Percentiles rank a stretch among this genome's conserved stretches.
Conservation (phyloP, 2,113 vertebrate genomes). For the Xerus inauris region DNA sequence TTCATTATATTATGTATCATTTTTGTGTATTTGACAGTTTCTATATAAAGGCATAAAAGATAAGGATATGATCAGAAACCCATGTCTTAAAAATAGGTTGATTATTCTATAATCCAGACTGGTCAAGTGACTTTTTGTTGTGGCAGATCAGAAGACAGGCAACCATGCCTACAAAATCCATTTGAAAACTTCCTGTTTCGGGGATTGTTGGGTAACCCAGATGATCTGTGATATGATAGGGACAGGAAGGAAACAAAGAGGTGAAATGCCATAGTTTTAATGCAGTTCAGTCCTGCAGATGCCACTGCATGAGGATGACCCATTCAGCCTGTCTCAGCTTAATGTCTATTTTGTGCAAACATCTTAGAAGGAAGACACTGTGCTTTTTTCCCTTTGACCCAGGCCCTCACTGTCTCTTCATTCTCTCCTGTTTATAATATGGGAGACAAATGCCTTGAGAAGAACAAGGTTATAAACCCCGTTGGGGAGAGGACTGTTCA, state of each 20-base stretch:
- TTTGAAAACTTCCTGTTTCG: conserved; percentile 26
- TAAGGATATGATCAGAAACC: not conserved
- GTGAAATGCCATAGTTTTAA: not conserved
- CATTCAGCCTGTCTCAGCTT: not conserved
- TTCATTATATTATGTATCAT: not conserved
- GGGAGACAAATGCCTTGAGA: not conserved
- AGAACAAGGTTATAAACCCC: not conserved
- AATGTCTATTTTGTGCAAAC: not conserved
- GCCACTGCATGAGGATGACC: too few species aligned
- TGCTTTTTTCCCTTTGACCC: not conserved
- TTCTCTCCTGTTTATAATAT: not conserved
- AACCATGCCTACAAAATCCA: conserved; percentile 19
- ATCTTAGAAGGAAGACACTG: not conserved
- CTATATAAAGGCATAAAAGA: not conserved
- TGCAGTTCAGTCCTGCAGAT: not conserved
- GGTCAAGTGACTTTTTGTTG: not conserved
- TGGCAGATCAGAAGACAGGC: not conserved
- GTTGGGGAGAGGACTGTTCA: not conserved
- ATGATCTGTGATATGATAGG: not conserved
- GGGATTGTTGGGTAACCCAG: not conserved
- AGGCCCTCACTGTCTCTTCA: not conserved
- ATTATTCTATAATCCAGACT: conserved; percentile 1
- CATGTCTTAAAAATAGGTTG: not conserved
- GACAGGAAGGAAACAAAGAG: not conserved
- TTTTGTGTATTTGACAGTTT: conserved; percentile 12